Evolutionary conservation across 2,797 vertebrate genomes (phyloP).

Genomic region (Caiman crocodilus): DNA sequence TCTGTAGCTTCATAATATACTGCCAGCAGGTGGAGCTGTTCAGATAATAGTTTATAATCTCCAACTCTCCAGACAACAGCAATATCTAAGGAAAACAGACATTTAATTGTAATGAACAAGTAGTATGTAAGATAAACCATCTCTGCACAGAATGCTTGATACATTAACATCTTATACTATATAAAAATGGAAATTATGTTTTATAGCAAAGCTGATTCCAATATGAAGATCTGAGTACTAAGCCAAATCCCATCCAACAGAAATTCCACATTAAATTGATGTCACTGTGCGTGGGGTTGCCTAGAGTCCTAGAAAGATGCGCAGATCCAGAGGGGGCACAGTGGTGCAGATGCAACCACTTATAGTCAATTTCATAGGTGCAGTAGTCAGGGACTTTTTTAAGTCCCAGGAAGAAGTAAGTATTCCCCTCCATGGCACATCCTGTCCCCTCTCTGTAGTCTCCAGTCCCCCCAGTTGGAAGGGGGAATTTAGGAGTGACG

Average conservation of each 20-base stretch:
- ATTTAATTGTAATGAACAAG: conserved; percentile 12
- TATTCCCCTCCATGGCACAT: no score
- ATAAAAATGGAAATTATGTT: background rate
- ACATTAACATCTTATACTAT: background rate
- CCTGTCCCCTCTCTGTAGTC: no score
- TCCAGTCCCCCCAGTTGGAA: no score
- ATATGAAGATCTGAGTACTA: background rate
- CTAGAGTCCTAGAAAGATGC: no score
- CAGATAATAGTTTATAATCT: background rate
- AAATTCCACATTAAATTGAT: background rate
- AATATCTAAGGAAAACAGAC: background rate
- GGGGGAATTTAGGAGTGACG: no score
- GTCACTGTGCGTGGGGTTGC: no score
- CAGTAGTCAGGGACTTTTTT: no score
- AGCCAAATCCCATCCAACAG: background rate
- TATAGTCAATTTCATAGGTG: no score
- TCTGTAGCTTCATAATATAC: background rate
- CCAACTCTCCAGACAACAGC: background rate
- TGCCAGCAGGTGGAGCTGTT: background rate
- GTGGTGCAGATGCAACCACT: no score
- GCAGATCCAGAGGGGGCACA: no score
- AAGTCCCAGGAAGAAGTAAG: no score
- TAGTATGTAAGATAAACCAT: background rate
- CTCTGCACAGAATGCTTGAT: background rate
- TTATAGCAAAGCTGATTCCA: background rate